These are phyloP conservation scores for Diachasma alloeum DNA, from an alignment of 1,140 invertebrate genomes.

Conservation along the genomic window DNA sequence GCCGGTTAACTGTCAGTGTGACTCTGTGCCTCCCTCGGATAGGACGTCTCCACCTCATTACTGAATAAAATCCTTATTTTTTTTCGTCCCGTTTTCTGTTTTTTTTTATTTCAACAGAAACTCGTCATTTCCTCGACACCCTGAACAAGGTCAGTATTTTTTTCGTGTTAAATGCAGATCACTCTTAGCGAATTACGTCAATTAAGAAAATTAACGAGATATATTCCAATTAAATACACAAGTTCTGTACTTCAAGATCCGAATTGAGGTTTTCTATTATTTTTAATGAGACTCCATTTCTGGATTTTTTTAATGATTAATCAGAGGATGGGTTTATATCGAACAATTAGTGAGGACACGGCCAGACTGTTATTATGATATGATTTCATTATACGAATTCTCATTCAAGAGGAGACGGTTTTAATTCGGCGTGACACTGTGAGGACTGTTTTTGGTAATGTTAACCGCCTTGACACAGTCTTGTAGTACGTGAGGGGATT, in stretches of 20 bases:
- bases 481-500: no score
- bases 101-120: background rate
- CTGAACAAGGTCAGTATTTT: background rate
- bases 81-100: background rate
- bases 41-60: constrained; percentile 38
- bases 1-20: constrained; percentile 31
- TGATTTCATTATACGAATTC: no score
- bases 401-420: background rate
- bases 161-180: background rate
- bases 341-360: no score
- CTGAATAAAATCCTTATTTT: background rate
- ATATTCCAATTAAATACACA: background rate
- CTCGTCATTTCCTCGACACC: no score
- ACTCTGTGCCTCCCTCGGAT: constrained; percentile 46
- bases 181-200: background rate
- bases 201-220: background rate
- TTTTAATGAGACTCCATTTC: no score
- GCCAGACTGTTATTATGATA: no score
- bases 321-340: no score
- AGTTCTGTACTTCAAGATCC: no score
- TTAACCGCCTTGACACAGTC: background rate
- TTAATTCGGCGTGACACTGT: background rate
- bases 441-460: background rate
- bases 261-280: no score
- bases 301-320: no score